Percentiles rank a stretch among this genome's conserved stretches.
Evolutionary conservation across 1,140 invertebrate genomes (phyloP).

Genomic region (Drosophila triauraria): DNA sequence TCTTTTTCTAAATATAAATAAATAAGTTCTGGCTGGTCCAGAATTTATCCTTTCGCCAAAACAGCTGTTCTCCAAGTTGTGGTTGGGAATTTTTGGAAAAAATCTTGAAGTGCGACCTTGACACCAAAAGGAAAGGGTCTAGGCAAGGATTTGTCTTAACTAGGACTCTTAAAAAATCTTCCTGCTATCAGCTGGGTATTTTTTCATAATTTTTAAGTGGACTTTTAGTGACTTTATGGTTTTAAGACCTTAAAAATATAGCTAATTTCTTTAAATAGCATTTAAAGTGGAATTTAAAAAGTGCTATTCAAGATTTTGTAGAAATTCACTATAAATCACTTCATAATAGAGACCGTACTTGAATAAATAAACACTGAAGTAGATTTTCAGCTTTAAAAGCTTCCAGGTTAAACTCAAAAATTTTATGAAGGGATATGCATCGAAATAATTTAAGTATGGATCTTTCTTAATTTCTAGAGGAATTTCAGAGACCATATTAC

Average conservation of each 20-base stretch:
- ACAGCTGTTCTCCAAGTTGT: slow-evolving; percentile 26
- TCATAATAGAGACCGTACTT: background rate
- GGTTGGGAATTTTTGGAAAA: background rate
- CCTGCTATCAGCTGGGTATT: background rate
- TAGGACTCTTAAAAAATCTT: background rate
- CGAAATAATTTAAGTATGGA: too few species aligned
- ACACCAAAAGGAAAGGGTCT: slow-evolving; percentile 7
- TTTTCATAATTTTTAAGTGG: background rate
- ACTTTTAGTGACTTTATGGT: background rate
- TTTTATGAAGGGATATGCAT: too few species aligned
- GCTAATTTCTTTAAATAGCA: background rate
- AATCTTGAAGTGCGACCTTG: slow-evolving; percentile 31
- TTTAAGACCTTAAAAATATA: background rate
- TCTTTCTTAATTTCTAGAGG: too few species aligned
- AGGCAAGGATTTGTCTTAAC: slow-evolving; percentile 2
- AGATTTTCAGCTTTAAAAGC: too few species aligned
- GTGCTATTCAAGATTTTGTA: background rate
- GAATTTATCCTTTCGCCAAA: slow-evolving; percentile 13
- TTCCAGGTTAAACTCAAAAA: too few species aligned
- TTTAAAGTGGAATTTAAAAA: background rate
- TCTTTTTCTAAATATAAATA: slow-evolving; percentile 44
- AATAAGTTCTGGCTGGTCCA: slow-evolving; percentile 37
- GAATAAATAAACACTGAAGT: background rate
- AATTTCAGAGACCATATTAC: too few species aligned
- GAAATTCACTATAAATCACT: background rate